Conservation (phyloP, 2,888 invertebrate species). For the Plagodis dolabraria region DNA sequence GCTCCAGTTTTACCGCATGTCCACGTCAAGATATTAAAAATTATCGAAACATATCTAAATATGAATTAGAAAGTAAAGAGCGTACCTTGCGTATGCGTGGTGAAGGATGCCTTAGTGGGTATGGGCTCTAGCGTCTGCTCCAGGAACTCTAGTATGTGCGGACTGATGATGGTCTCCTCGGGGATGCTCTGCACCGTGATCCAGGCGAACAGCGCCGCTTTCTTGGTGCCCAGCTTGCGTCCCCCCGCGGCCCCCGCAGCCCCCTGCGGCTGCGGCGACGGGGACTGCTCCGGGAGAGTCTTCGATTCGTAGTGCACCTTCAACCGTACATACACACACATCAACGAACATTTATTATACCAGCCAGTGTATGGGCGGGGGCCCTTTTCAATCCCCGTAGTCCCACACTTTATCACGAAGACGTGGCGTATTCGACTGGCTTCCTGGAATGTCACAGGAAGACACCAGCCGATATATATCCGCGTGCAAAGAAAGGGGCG, state of each 20-base stretch:
- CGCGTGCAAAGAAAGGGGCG: no score
- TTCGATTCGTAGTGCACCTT: slow-evolving; percentile 93
- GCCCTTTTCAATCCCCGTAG: no score
- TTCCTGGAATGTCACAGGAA: no score
- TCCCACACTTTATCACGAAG: no score
- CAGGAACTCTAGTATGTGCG: slow-evolving; percentile 97
- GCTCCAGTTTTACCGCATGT: no score
- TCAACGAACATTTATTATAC: no score
- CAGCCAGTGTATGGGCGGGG: no score
- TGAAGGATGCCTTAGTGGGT: slow-evolving; percentile 87
- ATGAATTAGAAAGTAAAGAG: neutral
- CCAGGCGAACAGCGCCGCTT: slow-evolving; percentile 96
- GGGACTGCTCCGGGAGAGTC: slow-evolving; percentile 87
- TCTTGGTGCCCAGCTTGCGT: slow-evolving; percentile 89
- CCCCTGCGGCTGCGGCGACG: slow-evolving; percentile 36
- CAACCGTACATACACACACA: neutral
- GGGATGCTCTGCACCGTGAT: slow-evolving; percentile 98
- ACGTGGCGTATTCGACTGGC: no score
- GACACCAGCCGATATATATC: no score
- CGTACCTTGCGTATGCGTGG: slow-evolving; percentile 67
- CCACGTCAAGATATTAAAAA: no score
- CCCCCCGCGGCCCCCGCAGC: slow-evolving; percentile 56
- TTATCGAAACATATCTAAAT: no score
- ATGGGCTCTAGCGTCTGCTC: slow-evolving; percentile 99
- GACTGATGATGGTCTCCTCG: slow-evolving; percentile 98